Evolutionary conservation across 1,140 invertebrate species (phyloP).

Genomic region (Trichogramma pretiosum): DNA sequence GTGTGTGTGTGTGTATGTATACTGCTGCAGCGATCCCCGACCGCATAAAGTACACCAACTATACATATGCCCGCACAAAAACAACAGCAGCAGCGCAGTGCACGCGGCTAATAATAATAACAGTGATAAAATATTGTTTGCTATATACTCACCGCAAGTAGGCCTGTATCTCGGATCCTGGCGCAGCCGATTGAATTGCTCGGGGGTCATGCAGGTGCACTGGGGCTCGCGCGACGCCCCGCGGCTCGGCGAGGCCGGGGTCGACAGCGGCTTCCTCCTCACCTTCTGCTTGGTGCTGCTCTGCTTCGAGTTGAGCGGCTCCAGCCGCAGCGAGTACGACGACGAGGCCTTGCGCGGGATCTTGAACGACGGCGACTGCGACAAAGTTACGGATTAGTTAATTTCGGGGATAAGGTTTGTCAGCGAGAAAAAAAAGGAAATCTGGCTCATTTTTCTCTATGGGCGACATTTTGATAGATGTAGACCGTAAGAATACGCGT

Average conservation of each 20-base stretch:
- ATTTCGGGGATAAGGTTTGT: too few species aligned
- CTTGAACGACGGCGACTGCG: slow-evolving; percentile 93
- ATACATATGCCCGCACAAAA: too few species aligned
- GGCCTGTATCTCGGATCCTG: slow-evolving; percentile 77
- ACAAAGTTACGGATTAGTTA: too few species aligned
- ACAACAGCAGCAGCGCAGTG: background rate
- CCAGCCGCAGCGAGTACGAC: slow-evolving; percentile 89
- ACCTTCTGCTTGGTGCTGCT: slow-evolving; percentile 56
- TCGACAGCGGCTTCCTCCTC: slow-evolving; percentile 82
- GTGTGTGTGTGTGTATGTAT: too few species aligned
- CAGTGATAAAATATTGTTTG: slow-evolving; percentile 19
- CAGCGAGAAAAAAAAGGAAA: too few species aligned
- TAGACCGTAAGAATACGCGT: too few species aligned
- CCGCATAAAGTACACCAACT: too few species aligned
- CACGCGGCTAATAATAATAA: slow-evolving; percentile 17
- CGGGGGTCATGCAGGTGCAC: slow-evolving; percentile 90
- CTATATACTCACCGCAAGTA: slow-evolving; percentile 34
- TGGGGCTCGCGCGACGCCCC: slow-evolving; percentile 72
- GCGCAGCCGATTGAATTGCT: slow-evolving; percentile 76
- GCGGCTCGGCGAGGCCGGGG: slow-evolving; percentile 85
- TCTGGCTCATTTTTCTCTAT: too few species aligned
- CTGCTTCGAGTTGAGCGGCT: slow-evolving; percentile 69
- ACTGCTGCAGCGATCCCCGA: too few species aligned
- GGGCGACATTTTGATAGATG: too few species aligned
- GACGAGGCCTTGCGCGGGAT: slow-evolving; percentile 94